Evolutionary conservation across 2,797 vertebrate genomes (phyloP), one percentile per base, ranked within the genome.

Genomic region (Notamacropus eugenii): DNA sequence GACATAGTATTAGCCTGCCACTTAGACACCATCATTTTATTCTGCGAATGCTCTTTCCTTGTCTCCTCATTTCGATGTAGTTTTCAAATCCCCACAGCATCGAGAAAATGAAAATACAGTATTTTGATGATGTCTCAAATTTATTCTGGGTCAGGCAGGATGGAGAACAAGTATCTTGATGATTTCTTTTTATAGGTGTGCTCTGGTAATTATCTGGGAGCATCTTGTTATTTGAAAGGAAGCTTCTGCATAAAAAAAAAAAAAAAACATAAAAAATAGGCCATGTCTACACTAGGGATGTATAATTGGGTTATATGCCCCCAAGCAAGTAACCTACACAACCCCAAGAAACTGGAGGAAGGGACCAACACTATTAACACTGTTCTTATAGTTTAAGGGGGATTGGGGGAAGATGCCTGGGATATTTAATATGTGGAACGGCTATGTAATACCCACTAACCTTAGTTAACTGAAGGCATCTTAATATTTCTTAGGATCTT

Each of bases 81-180:
- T 24, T 82, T 82, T 82, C 74, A 82, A 46, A 82, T 82, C 74
- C 40, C 74, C 74, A 82, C 24, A 46, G 74, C 40, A 82, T 46
- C 74, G 40, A 82, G 40, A 82, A 82, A 82, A 82, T 82, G 40
- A 82, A 82, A 82, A 82, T 82, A 82, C 22, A 82, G 74, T 82
- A 82, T 82, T 82, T 82, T 82, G 74, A 82, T 82, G 74, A 82
- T 82, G 74, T 82, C 74, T 82, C 74, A 82, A 82, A 82, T 82
- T 82, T 82, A 82, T 82, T 82, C 74, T 82, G 74, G 74, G 74
- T 82, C 74, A 82, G 74, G 74, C 74, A 82, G 40, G 40, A 82
- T 82, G 74, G 74, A 82, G 74, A 82, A 82, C 74, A 82, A 82
- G 74, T 82, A 82, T 82, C 74, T 82, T 82, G 74, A 82, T 82